These are phyloP conservation scores for Cacoxenus indagator DNA, from an alignment of 2,888 invertebrate species.

Conservation along the genomic window DNA sequence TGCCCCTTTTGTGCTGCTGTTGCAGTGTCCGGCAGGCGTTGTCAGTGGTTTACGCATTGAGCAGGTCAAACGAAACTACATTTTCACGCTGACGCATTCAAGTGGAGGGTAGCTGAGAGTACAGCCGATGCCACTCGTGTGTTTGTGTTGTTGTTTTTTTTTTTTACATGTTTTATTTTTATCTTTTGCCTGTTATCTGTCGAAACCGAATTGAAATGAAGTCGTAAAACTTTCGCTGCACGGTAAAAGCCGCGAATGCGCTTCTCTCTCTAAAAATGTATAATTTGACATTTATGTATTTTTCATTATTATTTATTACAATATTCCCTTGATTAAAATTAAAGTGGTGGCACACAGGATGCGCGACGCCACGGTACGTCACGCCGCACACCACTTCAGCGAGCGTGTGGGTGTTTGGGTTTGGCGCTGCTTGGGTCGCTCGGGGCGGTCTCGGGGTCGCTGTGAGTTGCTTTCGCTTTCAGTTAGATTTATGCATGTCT, in stretches of 20 bases:
- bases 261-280: conserved; percentile 32
- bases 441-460: not conserved
- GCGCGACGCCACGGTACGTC: no score
- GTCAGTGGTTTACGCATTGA: no score
- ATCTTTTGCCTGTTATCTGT: not conserved
- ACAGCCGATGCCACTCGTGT: no score
- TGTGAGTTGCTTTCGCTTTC: not conserved
- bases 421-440: no score
- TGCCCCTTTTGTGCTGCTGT: no score
- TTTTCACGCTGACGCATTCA: no score
- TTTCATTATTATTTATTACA: conserved; percentile 52
- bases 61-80: no score
- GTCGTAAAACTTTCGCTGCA: not conserved
- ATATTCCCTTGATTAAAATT: conserved; percentile 50
- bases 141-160: not conserved
- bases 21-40: no score
- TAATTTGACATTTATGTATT: conserved; percentile 54
- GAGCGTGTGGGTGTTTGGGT: no score
- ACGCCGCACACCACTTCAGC: no score
- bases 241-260: not conserved
- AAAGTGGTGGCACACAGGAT: not conserved
- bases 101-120: no score
- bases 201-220: not conserved
- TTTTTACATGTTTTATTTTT: not conserved
- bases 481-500: not conserved